Evolutionary conservation across 2,113 vertebrate species (phyloP).

Genomic region (Scatophagus argus): DNA sequence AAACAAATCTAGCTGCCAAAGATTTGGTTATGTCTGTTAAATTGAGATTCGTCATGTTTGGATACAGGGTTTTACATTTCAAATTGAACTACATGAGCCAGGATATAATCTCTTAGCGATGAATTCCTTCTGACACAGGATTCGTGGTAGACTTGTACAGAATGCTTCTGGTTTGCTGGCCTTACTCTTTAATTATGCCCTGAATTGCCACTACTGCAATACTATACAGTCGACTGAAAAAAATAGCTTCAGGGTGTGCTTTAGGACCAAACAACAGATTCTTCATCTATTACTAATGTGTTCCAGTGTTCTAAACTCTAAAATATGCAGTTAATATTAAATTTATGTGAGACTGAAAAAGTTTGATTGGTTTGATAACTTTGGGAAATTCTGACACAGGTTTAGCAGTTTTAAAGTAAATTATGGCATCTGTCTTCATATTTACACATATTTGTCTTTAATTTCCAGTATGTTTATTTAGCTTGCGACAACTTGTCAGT

Average conservation of each 20-base stretch:
- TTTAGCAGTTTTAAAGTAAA: neutral
- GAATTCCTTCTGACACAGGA: neutral
- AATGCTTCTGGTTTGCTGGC: neutral
- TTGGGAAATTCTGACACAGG: neutral
- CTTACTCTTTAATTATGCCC: constrained; percentile 2
- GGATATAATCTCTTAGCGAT: neutral
- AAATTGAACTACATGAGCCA: neutral
- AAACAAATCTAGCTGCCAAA: no score
- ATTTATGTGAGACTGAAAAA: neutral
- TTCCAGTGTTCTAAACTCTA: neutral
- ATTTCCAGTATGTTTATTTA: neutral
- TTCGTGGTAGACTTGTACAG: neutral
- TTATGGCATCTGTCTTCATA: neutral
- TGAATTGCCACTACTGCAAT: constrained; percentile 12
- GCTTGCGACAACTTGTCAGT: neutral
- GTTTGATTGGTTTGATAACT: constrained; percentile 11
- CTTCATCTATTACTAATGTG: constrained; percentile 1
- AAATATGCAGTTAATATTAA: constrained; percentile 8
- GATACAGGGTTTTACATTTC: neutral
- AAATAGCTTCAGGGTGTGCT: constrained; percentile 20
- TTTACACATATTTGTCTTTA: neutral
- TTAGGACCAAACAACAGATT: constrained; percentile 1
- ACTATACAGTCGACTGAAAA: neutral
- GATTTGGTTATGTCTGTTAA: neutral
- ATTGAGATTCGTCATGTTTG: neutral